Evolutionary conservation across 2,888 invertebrate genomes (phyloP), one percentile per base, ranked within the genome.

Genomic region (Elgonia sp.): DNA sequence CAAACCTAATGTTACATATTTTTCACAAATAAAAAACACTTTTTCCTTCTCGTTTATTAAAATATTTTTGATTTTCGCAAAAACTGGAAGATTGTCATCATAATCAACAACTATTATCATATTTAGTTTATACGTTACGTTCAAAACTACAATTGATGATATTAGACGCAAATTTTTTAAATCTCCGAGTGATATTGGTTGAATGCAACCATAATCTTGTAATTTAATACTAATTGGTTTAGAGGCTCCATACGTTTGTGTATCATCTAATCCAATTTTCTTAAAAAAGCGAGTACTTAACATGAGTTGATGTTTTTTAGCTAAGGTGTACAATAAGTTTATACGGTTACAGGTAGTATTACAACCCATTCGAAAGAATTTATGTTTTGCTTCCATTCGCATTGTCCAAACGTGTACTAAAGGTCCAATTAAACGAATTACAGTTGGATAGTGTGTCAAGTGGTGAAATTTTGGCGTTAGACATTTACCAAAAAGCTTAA

Each of bases 331-430:
- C 14, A 40, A 57, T 16, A 73, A 39, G 40, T 73, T 73, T 9
- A 40, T 73, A 20, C 75, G 37, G 29, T 62, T 75, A 53, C 29
- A n/a, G 10, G 75, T 46, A 29, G 62, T 42, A n/a, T 62, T 60
- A 21, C 46, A 55, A 46, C 21, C 14, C 14, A 73, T 42, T 40
- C 37, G 57, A 73, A 5, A 46, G 40, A 21, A 46, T 18, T 75
- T 75, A 46, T 62, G 75, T 29, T 75, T 75, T 16, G 75, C 62
- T 75, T 75, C 75, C n/a, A 62, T 62, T 18, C 60, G 60, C 60
- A 62, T 62, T n/a, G 29, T n/a, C 62, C 75, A 62, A 42, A 75
- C 42, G 46, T 75, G 21, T 62, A 63, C 18, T 21, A 76, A 60
- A 14, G 76, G 76, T 39, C 63, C 76, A 21, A 76, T 50, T 42